Percentiles rank a stretch among this genome's conserved stretches.
phyloP scores from a whole-genome alignment of 2,888 invertebrate genomes.

The Tetragnatha montana region DNA sequence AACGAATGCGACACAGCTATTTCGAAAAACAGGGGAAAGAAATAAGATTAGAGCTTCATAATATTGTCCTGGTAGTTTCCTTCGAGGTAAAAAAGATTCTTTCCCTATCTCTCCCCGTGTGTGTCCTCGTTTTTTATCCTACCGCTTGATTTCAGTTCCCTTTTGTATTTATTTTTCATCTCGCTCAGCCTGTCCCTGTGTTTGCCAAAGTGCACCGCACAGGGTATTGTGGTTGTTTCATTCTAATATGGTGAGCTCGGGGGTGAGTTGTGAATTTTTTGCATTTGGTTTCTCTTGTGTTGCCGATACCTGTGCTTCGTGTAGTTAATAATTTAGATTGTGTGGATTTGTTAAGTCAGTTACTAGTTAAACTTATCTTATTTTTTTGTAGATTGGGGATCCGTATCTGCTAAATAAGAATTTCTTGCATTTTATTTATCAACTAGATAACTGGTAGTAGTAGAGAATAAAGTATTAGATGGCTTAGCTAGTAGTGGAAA shows the following conservation, averaged over 20 bases:
- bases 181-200: conserved; percentile 18
- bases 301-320: background rate
- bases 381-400: no score
- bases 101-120: background rate
- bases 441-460: no score
- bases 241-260: conserved; percentile 20
- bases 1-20: conserved; percentile 57
- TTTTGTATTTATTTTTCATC: conserved; percentile 54
- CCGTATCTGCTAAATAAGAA: no score
- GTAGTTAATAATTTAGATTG: no score
- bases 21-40: conserved; percentile 58
- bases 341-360: no score
- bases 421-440: no score
- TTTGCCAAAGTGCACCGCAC: conserved; percentile 36
- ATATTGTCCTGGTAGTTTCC: conserved; percentile 62
- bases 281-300: conserved; percentile 17
- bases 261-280: conserved; percentile 6
- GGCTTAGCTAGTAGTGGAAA: no score
- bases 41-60: conserved; percentile 68
- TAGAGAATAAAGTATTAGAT: no score
- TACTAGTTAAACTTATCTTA: no score
- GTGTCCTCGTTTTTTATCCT: background rate
- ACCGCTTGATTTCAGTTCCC: conserved; percentile 60
- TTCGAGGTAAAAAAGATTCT: conserved; percentile 2
- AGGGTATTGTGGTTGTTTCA: conserved; percentile 38